Percentiles rank a stretch among this genome's conserved stretches.
Evolutionary conservation across 2,113 vertebrate species (phyloP).

Genomic region (Melanocharis versteri): DNA sequence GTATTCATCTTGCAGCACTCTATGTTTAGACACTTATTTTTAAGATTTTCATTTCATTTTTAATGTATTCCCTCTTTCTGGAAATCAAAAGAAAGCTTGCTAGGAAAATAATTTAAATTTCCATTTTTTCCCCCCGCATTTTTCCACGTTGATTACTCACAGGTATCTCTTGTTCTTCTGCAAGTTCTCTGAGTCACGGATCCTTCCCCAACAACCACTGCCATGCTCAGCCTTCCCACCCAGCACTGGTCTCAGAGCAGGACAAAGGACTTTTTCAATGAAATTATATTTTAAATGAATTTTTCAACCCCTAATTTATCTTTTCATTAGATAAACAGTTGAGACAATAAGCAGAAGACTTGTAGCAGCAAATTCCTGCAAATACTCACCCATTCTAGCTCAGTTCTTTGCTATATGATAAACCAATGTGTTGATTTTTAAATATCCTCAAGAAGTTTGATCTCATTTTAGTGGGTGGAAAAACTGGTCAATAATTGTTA

Average conservation of each 20-base stretch:
- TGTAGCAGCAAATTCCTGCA: not conserved
- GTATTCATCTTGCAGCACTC: not conserved
- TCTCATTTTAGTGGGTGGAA: not conserved
- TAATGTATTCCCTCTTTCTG: not conserved
- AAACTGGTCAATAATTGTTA: not conserved
- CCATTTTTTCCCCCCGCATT: accelerated
- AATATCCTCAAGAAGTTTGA: not conserved
- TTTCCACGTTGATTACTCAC: not conserved
- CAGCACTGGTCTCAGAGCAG: not conserved
- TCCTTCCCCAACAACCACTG: not conserved
- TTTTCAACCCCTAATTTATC: not conserved
- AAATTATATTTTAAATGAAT: not conserved
- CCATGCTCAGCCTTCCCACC: not conserved
- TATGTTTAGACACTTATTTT: constrained; percentile 24
- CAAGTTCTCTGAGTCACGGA: not conserved
- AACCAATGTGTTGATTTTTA: not conserved
- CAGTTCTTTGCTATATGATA: not conserved
- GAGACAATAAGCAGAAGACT: not conserved
- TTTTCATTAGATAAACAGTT: not conserved
- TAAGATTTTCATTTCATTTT: not conserved
- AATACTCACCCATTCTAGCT: not conserved
- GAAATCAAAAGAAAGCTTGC: not conserved
- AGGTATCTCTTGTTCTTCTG: not conserved
- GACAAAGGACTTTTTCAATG: not conserved
- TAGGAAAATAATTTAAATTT: not conserved